A percentile compares a stretch with the other conserved stretches of the same genome.
phyloP scores from a whole-genome alignment of 2,888 invertebrate species.

The Pycnomerus fuliginosus region DNA sequence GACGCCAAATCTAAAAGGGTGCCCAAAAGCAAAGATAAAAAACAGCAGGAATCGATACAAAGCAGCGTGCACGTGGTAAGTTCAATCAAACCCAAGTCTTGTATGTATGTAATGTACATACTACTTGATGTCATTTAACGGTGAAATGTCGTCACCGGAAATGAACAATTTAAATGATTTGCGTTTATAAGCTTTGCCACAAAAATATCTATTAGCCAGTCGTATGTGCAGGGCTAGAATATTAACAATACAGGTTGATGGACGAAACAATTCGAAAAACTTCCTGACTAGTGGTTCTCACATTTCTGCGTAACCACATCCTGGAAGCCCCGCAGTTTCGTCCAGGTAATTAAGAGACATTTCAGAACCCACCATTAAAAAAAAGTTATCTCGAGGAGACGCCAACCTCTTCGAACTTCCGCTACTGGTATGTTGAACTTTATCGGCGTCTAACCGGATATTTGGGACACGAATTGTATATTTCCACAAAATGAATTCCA shows the following conservation, averaged over 20 bases:
- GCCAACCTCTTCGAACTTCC: constrained; percentile 8
- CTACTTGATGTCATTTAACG: constrained; percentile 7
- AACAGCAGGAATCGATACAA: constrained; percentile 56
- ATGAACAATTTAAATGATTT: constrained; percentile 18
- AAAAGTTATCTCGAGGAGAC: constrained; percentile 6
- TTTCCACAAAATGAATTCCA: no score
- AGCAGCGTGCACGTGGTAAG: constrained; percentile 66
- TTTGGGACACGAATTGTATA: constrained; percentile 7
- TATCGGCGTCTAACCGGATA: constrained; percentile 10
- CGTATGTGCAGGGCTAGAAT: no score
- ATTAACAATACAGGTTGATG: no score
- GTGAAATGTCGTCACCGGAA: constrained; percentile 22
- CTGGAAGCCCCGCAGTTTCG: constrained; percentile 13
- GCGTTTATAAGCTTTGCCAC: constrained; percentile 10
- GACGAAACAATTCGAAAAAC: no score
- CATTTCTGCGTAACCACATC: constrained; percentile 18
- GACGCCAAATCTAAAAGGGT: constrained; percentile 89
- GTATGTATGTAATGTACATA: not conserved
- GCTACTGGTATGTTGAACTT: constrained; percentile 7
- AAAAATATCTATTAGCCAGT: no score
- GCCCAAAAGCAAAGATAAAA: constrained; percentile 79
- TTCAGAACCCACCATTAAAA: no score
- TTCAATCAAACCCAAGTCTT: constrained; percentile 38
- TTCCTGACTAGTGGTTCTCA: no score
- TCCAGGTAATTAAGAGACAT: constrained; percentile 13